A percentile compares a stretch with the other conserved stretches of the same genome.
phyloP scores from a whole-genome alignment of 1,140 invertebrate species.

The Rhizoglyphus robini region DNA sequence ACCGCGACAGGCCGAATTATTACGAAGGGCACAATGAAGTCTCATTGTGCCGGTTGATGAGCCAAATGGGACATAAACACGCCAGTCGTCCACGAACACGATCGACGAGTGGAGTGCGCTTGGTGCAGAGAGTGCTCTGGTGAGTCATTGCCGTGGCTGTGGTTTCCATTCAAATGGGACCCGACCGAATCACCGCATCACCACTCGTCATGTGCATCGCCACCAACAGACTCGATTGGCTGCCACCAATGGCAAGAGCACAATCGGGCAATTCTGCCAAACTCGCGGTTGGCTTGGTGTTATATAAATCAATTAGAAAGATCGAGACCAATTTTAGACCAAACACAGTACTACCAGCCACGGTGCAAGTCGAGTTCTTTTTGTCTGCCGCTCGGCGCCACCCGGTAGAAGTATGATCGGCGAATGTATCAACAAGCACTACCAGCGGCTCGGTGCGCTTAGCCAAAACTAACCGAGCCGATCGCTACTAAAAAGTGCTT shows the following conservation, averaged over 20 bases:
- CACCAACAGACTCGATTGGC: not conserved
- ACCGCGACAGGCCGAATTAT: too few relatives aligned
- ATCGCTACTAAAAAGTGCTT: too few relatives aligned
- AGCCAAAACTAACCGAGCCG: too few relatives aligned
- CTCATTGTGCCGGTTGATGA: not conserved
- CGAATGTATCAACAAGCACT: too few relatives aligned
- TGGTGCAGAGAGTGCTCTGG: too few relatives aligned
- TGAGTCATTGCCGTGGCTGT: not conserved
- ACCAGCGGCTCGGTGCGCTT: too few relatives aligned
- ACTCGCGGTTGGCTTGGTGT: not conserved
- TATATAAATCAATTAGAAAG: not conserved
- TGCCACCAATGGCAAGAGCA: not conserved
- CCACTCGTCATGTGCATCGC: not conserved
- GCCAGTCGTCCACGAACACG: not conserved
- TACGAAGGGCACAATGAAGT: not conserved
- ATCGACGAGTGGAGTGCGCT: not conserved
- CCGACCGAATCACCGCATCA: not conserved
- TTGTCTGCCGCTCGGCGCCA: too few relatives aligned
- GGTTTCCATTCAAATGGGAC: too few relatives aligned
- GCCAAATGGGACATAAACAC: not conserved
- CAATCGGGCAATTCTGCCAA: not conserved
- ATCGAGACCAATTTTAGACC: not conserved
- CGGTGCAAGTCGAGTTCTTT: too few relatives aligned
- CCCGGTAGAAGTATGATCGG: too few relatives aligned
- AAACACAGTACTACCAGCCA: too few relatives aligned